Evolutionary conservation across 2,888 invertebrate genomes (phyloP).

Genomic region (Tyria jacobaeae): DNA sequence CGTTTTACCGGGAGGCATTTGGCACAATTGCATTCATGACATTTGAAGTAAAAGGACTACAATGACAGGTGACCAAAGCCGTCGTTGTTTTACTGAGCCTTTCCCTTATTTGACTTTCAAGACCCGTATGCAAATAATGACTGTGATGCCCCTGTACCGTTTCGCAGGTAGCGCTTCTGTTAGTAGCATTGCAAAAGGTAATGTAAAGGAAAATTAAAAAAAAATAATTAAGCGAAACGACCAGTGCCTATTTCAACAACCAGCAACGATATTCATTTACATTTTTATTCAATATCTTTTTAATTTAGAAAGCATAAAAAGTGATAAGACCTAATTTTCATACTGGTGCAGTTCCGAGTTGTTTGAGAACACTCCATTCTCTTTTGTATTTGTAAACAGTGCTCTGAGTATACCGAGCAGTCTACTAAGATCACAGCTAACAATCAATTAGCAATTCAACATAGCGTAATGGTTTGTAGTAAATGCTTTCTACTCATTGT

Average conservation of each 20-base stretch:
- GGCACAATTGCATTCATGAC: slow-evolving; percentile 13
- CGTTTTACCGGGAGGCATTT: not conserved
- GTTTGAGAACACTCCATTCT: slow-evolving; percentile 29
- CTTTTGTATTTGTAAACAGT: slow-evolving; percentile 20
- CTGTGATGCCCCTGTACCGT: not conserved
- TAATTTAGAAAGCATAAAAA: slow-evolving; percentile 9
- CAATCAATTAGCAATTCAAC: too few species aligned
- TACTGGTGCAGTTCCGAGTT: slow-evolving; percentile 23
- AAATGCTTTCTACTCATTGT: too few species aligned
- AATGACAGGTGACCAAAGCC: slow-evolving; percentile 22
- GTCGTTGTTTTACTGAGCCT: slow-evolving; percentile 1
- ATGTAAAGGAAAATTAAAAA: not conserved
- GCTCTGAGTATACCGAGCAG: slow-evolving; percentile 12
- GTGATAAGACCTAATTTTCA: slow-evolving; percentile 28
- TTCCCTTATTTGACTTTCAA: slow-evolving; percentile 16
- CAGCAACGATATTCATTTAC: not conserved
- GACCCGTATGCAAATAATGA: slow-evolving; percentile 12
- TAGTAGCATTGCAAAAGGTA: not conserved
- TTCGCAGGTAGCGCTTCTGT: not conserved
- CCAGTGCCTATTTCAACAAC: not conserved
- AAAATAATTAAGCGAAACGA: not conserved
- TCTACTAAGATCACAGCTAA: slow-evolving; percentile 27
- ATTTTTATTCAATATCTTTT: not conserved
- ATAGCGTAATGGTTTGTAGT: too few species aligned
- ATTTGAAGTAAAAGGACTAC: slow-evolving; percentile 23